These are phyloP conservation scores for Lucilia cuprina DNA, from an alignment of 1,140 invertebrate genomes.

Conservation along the genomic window DNA sequence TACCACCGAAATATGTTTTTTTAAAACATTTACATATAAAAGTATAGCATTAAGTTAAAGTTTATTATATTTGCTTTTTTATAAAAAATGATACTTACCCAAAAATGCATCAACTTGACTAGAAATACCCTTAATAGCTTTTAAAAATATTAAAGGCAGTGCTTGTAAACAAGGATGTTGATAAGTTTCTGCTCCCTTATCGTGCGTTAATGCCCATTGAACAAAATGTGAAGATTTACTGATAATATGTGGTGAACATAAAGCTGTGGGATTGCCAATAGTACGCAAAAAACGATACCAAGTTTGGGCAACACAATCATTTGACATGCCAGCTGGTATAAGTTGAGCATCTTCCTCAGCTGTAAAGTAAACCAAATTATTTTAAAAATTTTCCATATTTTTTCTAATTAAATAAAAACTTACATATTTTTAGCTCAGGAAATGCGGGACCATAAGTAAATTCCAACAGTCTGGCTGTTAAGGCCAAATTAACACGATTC, in stretches of 20 bases:
- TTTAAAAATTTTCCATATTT: slow-evolving; percentile 11
- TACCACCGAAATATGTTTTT: no score
- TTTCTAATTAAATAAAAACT: slow-evolving; percentile 50
- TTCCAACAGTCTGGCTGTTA: slow-evolving; percentile 83
- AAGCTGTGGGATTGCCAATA: slow-evolving; percentile 91
- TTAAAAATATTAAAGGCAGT: slow-evolving; percentile 89
- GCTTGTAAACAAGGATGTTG: slow-evolving; percentile 89
- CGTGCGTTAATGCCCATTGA: slow-evolving; percentile 75
- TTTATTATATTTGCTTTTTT: neutral
- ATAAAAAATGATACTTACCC: slow-evolving; percentile 68
- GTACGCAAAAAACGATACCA: slow-evolving; percentile 95
- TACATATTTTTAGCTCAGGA: slow-evolving; percentile 84
- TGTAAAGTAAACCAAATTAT: slow-evolving; percentile 59
- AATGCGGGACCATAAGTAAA: slow-evolving; percentile 91
- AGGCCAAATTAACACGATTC: slow-evolving; percentile 89
- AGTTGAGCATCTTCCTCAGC: slow-evolving; percentile 84
- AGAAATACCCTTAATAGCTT: slow-evolving; percentile 92
- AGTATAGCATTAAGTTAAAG: no score
- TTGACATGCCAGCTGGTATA: slow-evolving; percentile 82
- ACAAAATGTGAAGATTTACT: slow-evolving; percentile 86
- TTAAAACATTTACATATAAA: no score
- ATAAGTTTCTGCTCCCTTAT: slow-evolving; percentile 81
- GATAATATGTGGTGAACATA: slow-evolving; percentile 86
- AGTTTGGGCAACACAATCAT: slow-evolving; percentile 89
- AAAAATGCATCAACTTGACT: slow-evolving; percentile 94